Conservation (phyloP, 2,888 invertebrate genomes). For the Diploptera punctata region DNA sequence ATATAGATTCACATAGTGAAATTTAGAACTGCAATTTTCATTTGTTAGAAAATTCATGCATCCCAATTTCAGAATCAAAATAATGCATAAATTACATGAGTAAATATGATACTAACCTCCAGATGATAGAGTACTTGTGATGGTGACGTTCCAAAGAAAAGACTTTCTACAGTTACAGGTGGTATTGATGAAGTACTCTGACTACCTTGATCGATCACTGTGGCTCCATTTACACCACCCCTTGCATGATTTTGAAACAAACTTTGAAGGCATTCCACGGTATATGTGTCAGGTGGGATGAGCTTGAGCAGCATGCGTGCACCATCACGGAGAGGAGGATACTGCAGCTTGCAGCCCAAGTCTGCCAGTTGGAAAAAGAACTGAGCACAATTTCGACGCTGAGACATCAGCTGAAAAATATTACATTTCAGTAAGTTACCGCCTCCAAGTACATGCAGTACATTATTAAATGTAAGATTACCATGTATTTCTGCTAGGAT, state of each 20-base stretch:
- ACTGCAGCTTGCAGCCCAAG: slow-evolving; percentile 81
- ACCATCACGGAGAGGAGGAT: slow-evolving; percentile 82
- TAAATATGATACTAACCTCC: slow-evolving; percentile 59
- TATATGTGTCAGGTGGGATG: slow-evolving; percentile 77
- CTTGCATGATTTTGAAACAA: slow-evolving; percentile 43
- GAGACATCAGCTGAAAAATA: slow-evolving; percentile 74
- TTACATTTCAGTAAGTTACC: neutral
- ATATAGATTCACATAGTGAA: too few species aligned
- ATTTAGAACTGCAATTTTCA: too few species aligned
- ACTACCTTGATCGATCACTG: slow-evolving; percentile 24
- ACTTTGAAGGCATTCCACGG: slow-evolving; percentile 63
- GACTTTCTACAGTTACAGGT: slow-evolving; percentile 62
- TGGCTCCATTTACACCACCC: slow-evolving; percentile 20
- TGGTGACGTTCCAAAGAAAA: slow-evolving; percentile 74
- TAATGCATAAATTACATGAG: too few species aligned
- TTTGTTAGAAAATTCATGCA: too few species aligned
- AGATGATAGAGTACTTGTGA: slow-evolving; percentile 78
- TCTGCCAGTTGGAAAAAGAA: slow-evolving; percentile 89
- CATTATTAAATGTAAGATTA: too few species aligned
- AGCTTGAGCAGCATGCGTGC: slow-evolving; percentile 79
- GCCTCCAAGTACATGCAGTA: too few species aligned
- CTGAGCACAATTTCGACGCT: slow-evolving; percentile 76
- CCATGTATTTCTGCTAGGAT: too few species aligned
- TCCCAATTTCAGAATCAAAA: too few species aligned
- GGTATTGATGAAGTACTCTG: slow-evolving; percentile 13